These are phyloP conservation scores for Babyrousa celebensis DNA, from an alignment of 2,797 vertebrate genomes.

Conservation along the genomic window DNA sequence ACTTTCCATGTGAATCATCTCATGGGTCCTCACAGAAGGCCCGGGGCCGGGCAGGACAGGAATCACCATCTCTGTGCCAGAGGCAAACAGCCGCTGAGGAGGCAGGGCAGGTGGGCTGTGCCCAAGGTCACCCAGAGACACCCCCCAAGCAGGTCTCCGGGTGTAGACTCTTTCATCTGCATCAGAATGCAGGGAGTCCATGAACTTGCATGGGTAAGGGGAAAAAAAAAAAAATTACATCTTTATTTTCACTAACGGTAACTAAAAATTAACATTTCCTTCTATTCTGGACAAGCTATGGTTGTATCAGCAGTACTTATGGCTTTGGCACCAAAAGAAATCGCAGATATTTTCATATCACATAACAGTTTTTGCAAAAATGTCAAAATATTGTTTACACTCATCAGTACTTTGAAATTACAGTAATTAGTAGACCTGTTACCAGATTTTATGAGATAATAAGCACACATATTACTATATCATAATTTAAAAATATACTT, in stretches of 20 bases:
- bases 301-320: background rate
- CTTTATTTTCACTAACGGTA: conserved; percentile 27
- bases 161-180: background rate
- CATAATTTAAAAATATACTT: conserved; percentile 12
- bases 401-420: conserved; percentile 54
- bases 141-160: background rate
- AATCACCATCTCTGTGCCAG: background rate
- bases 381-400: conserved; percentile 62
- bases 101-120: background rate
- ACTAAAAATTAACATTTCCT: conserved; percentile 25
- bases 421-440: conserved; percentile 34
- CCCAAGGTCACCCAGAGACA: background rate
- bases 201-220: background rate
- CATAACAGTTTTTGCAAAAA: background rate
- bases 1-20: conserved; percentile 77
- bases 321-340: conserved; percentile 49
- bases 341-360: conserved; percentile 58
- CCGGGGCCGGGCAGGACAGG: background rate
- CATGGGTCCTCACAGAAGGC: conserved; percentile 28
- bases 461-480: background rate
- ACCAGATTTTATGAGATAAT: conserved; percentile 30
- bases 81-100: background rate
- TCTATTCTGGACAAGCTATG: background rate
- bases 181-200: background rate
- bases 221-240: background rate